Base-by-base conservation (phyloP, 1,140 invertebrate species). In the Drosophila truncata region DNA sequence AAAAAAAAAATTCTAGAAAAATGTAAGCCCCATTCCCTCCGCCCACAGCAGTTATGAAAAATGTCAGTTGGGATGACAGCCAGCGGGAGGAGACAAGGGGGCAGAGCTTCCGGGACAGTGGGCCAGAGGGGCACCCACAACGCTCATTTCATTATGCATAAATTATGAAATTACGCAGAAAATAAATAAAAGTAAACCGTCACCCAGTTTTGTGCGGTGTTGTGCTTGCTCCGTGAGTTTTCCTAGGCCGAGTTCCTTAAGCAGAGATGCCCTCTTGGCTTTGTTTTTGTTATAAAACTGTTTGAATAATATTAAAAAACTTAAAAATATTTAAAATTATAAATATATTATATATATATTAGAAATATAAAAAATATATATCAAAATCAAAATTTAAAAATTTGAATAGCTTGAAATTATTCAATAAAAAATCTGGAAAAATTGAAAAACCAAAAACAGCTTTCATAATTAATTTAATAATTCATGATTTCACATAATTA, bases 91-190 rank as follows among this genome's bases (percentile, higher is more conserved):
- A 9, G 6, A 4, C 4, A 18, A 13, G 29, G 29, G 7, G 27
- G 7, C 14, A 25, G 13, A 25, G 41, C 27, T 55, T 69, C 37
- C 35, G 58, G 50, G 18, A 42, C 55, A 62, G 50, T 50, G 46
- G 63, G 39, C 20, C 33, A 35, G 54, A 33, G 60, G 16, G 35
- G 35, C 18, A n/a, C 58, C 29, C 66, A 50, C 82, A 86, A 72
- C 65, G 72, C 63, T 64, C 64, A 85, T 78, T 75, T 72, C 59
- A 82, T 82, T 71, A 54, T 82, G 83, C 83, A 86, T 86, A 87
- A 86, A 79, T 87, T 86, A 86, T 82, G 78, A 65, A 80, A 85
- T 66, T 79, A 72, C 70, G 70, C 70, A 69, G 50, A 75, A 71
- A 72, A 79, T 75, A 67, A 82, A 75, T 76, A 72, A 57, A 81